Evolutionary conservation across 2,888 invertebrate species (phyloP).

Genomic region (Blomia tropicalis): DNA sequence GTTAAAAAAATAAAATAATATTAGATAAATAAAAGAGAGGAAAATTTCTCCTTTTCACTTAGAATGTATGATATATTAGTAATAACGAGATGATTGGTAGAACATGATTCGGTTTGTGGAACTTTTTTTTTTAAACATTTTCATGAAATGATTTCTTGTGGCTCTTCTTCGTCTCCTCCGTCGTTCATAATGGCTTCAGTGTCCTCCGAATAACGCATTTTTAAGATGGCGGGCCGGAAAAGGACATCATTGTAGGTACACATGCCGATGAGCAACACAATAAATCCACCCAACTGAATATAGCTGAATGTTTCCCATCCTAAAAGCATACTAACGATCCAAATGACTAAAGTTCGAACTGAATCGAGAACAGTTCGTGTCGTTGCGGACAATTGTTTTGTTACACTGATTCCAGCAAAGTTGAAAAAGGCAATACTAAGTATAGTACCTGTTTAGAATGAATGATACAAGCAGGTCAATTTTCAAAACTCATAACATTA

Average conservation of each 20-base stretch:
- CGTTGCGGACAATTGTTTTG: slow-evolving; percentile 81
- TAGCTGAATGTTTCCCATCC: slow-evolving; percentile 63
- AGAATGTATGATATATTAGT: too few relatives aligned
- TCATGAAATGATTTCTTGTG: slow-evolving; percentile 7
- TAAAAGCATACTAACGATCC: slow-evolving; percentile 59
- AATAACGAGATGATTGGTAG: too few relatives aligned
- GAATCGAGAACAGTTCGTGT: slow-evolving; percentile 77
- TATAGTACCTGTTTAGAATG: slow-evolving; percentile 48
- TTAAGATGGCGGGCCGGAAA: slow-evolving; percentile 35
- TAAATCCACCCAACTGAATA: slow-evolving; percentile 60
- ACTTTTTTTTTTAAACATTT: background rate
- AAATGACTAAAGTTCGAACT: slow-evolving; percentile 73
- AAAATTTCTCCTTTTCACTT: too few relatives aligned
- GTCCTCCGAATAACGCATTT: background rate
- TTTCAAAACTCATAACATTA: background rate
- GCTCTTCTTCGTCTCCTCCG: background rate
- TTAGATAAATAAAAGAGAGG: too few relatives aligned
- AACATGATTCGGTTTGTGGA: too few relatives aligned
- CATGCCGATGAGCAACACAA: slow-evolving; percentile 59
- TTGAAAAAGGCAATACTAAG: slow-evolving; percentile 83
- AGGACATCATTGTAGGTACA: slow-evolving; percentile 54
- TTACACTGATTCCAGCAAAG: slow-evolving; percentile 75
- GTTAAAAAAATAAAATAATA: too few relatives aligned
- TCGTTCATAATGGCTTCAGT: background rate
- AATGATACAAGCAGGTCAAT: background rate